Base-by-base conservation (phyloP, 2,797 vertebrate species). In the Lindbergichthys nudifrons region DNA sequence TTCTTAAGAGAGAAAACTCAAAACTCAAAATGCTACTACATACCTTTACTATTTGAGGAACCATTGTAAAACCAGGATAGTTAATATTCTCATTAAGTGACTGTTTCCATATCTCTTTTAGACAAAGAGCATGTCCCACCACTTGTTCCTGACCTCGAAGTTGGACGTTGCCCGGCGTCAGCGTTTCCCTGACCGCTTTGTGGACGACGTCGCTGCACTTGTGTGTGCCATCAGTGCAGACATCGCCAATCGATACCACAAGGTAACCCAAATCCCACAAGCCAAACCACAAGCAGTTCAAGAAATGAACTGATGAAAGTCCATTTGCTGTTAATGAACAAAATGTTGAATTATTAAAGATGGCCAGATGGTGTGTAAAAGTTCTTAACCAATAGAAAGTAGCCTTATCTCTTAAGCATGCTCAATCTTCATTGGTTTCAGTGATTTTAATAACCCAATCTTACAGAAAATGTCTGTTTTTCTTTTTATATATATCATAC, bases 51-150 rank as follows among this genome's bases (percentile, higher is more conserved):
- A 36, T 32, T 9, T 9, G 6, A 19, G 12, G 4, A 18, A 36
- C 4, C 19, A 26, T 32, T 59, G 11, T 66, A 19, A 65, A 16
- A 30, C 23, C 21, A 48, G 23, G 5, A 53, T 53, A 50, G 12
- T 7, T 6, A 0, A 36, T 10, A 23, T 53, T 64, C 58, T 36
- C n/a, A 39, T 59, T 0, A 42, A 18, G 15, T 26, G 12, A 6
- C 39, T 3, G 1, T 50, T 36, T 54, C 63, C 3, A 39, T 48
- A 21, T 39, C 39, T 68, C 51, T 12, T 73, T 4, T 74, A 97
- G 97, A 95, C 95, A 30, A 98, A 98, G 85, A 98, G 97, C 88
- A 96, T 98, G 96, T 74, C 94, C 1, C 94, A 97, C 62, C 96
- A 98, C 73, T 92, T 98, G 72, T 95, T 97, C 73, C 93, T 96